Conservation (phyloP, 2,113 vertebrate genomes). For the Siniperca chuatsi region DNA sequence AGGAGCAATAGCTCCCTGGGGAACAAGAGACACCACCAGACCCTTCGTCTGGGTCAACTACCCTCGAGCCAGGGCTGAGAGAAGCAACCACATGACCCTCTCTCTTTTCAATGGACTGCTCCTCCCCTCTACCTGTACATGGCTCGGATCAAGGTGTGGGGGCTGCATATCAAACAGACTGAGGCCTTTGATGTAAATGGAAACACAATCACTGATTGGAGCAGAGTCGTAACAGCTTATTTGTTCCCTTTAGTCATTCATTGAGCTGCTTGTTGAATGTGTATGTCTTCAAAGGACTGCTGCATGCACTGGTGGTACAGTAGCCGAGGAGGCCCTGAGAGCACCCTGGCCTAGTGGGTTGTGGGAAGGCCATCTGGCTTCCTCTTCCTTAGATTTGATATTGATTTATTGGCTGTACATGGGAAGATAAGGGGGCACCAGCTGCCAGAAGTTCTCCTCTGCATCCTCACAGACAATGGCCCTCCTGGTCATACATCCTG, state of each 20-base stretch:
- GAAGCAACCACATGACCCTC: constrained; percentile 71
- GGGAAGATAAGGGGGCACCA: constrained; percentile 81
- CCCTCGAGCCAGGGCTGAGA: constrained; percentile 80
- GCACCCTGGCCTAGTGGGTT: constrained; percentile 63
- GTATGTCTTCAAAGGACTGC: constrained; percentile 85
- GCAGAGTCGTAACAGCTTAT: constrained; percentile 87
- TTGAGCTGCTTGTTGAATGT: constrained; percentile 84
- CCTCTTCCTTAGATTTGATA: constrained; percentile 85
- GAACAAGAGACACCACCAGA: constrained; percentile 77
- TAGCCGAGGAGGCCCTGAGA: constrained; percentile 81
- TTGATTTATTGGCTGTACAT: constrained; percentile 87
- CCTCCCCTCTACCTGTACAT: constrained; percentile 85
- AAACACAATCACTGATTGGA: constrained; percentile 87
- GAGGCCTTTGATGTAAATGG: constrained; percentile 86
- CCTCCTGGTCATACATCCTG: constrained; percentile 69
- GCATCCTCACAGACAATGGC: constrained; percentile 70
- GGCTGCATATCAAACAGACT: constrained; percentile 87
- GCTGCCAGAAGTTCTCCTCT: constrained; percentile 77
- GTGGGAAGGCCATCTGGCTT: constrained; percentile 85
- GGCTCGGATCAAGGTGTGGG: constrained; percentile 83
- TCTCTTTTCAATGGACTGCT: constrained; percentile 78
- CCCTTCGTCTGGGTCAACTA: constrained; percentile 80
- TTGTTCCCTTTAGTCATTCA: constrained; percentile 90
- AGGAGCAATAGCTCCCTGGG: constrained; percentile 74
- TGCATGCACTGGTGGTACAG: constrained; percentile 79